phyloP scores from a whole-genome alignment of 2,797 vertebrate genomes.

The Siniperca obscura region DNA sequence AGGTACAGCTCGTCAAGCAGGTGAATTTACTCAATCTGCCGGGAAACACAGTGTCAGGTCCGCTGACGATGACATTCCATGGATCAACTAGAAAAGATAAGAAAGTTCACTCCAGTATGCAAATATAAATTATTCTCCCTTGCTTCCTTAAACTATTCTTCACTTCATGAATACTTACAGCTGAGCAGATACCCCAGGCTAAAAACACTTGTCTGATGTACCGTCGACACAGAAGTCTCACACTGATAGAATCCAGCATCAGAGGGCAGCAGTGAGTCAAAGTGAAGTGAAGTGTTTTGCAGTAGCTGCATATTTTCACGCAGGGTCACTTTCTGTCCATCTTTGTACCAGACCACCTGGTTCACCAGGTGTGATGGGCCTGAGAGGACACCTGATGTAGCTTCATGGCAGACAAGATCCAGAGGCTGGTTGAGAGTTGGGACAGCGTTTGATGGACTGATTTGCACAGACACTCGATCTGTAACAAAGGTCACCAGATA shows the following conservation, averaged over 20 bases:
- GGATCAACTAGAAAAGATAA: conserved; percentile 39
- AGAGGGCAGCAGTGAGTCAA: conserved; percentile 51
- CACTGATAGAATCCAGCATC: conserved; percentile 65
- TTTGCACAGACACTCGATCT: conserved; percentile 54
- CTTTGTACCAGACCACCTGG: conserved; percentile 52
- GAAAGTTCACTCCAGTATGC: background rate
- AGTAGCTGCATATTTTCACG: conserved; percentile 41
- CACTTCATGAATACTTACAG: conserved; percentile 39
- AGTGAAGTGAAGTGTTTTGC: conserved; percentile 42
- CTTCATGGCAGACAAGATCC: conserved; percentile 50
- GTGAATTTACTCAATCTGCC: conserved; percentile 44
- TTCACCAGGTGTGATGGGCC: background rate
- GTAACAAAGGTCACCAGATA: background rate
- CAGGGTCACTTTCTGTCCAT: conserved; percentile 45
- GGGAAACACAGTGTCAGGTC: conserved; percentile 43
- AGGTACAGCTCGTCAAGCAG: conserved; percentile 52
- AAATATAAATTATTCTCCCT: fast-evolving
- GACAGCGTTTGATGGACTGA: conserved; percentile 22
- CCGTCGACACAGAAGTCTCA: background rate
- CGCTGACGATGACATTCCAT: conserved; percentile 61
- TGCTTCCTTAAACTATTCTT: background rate
- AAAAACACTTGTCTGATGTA: background rate
- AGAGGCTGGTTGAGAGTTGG: conserved; percentile 44
- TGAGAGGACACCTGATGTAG: conserved; percentile 3
- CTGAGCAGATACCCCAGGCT: conserved; percentile 56